Conservation (phyloP, 23 tunicate genomes). For the Ciona savignyi region DNA sequence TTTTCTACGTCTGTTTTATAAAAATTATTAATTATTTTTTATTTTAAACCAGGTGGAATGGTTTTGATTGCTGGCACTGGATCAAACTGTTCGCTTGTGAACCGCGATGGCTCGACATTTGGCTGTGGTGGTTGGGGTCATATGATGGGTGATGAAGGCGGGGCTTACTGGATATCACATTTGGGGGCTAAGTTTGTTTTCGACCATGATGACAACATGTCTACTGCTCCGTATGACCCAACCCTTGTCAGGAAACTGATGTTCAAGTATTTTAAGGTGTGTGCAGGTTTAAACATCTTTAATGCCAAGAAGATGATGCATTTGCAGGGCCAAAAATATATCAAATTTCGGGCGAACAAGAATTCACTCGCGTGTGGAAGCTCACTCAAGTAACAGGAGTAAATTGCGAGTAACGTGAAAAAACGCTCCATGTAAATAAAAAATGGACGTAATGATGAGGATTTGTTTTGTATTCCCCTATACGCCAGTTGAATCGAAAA, state of each 20-base stretch:
- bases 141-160: slow-evolving; percentile 87
- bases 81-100: slow-evolving; percentile 61
- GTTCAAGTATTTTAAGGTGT: slow-evolving; percentile 67
- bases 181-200: slow-evolving; percentile 65
- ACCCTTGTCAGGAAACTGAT: slow-evolving; percentile 46
- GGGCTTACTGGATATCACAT: slow-evolving; percentile 71
- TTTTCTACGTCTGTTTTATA: too few species aligned
- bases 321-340: too few species aligned
- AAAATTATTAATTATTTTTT: too few species aligned
- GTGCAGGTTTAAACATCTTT: too few species aligned
- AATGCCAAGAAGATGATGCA: too few species aligned
- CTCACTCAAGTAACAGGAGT: too few species aligned
- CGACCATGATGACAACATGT: slow-evolving; percentile 71
- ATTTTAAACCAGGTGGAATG: slow-evolving; percentile 67
- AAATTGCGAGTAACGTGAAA: too few species aligned
- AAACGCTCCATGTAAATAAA: background rate
- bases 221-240: slow-evolving; percentile 33
- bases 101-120: slow-evolving; percentile 39
- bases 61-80: slow-evolving; percentile 87
- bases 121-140: slow-evolving; percentile 99
- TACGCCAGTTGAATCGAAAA: too few species aligned
- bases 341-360: too few species aligned
- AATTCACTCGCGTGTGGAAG: too few species aligned
- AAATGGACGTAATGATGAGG: too few species aligned
- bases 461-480: too few species aligned